Percentiles rank a stretch among this genome's conserved stretches.
phyloP scores from a whole-genome alignment of 2,797 vertebrate genomes.

The Lepilemur septentrionalis region DNA sequence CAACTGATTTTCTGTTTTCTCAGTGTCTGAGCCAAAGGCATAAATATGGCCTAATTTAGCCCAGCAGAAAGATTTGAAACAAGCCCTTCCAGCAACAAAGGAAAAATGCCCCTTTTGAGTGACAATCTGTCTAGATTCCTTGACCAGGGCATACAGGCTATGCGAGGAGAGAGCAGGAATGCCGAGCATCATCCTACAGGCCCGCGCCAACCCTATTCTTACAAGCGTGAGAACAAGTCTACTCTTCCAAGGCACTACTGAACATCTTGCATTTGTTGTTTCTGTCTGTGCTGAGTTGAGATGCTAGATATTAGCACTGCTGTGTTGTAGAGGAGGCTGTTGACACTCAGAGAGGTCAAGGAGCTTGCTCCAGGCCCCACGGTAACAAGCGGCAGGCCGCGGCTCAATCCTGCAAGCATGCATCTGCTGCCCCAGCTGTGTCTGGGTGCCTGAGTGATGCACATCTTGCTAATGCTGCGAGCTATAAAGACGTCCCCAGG shows the following conservation, averaged over 20 bases:
- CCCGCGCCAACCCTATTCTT: not conserved
- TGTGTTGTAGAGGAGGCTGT: rapidly evolving
- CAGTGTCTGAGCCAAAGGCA: not conserved
- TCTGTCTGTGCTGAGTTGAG: not conserved
- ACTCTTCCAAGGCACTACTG: rapidly evolving
- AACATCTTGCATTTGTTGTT: rapidly evolving
- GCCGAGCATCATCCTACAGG: not conserved
- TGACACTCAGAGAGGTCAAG: not conserved
- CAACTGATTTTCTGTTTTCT: not conserved
- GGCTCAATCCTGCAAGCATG: rapidly evolving
- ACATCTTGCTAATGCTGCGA: rapidly evolving
- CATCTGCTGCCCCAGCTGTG: rapidly evolving
- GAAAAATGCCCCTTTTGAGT: not conserved
- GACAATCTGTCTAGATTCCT: too few species aligned
- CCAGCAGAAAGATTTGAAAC: not conserved
- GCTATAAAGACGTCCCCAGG: rapidly evolving
- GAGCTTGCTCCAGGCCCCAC: not conserved
- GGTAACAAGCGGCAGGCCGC: rapidly evolving
- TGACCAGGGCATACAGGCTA: not conserved
- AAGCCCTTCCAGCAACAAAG: not conserved
- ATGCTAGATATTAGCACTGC: rapidly evolving
- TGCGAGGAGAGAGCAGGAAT: rapidly evolving
- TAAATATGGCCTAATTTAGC: not conserved
- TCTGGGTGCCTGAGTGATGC: rapidly evolving
- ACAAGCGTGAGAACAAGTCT: rapidly evolving